Evolutionary conservation across 2,113 vertebrate species (phyloP).

Genomic region (Dromas ardeola): DNA sequence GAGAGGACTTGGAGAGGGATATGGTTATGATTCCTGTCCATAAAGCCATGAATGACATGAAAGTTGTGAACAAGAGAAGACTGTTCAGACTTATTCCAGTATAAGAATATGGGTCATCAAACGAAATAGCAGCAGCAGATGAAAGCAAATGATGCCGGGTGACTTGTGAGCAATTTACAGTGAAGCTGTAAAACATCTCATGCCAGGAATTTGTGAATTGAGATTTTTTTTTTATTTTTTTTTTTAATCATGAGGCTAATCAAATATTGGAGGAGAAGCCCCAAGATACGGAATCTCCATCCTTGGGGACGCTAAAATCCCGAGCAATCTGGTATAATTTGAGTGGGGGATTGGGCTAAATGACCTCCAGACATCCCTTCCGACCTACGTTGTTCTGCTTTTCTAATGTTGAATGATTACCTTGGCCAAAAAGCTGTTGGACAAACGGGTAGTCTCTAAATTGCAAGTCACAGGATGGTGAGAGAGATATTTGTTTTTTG

Average conservation of each 20-base stretch:
- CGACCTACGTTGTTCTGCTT: fast-evolving
- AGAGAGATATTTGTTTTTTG: neutral
- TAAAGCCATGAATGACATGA: neutral
- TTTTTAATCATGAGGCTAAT: neutral
- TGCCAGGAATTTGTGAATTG: neutral
- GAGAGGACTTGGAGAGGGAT: neutral
- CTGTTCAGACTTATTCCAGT: neutral
- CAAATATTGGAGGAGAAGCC: neutral
- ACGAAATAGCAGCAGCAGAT: neutral
- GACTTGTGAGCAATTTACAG: neutral
- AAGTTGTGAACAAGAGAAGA: neutral
- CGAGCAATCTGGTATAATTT: neutral
- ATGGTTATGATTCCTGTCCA: neutral
- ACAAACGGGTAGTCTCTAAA: fast-evolving
- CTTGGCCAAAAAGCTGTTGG: neutral
- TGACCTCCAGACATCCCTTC: neutral
- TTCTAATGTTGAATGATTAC: fast-evolving
- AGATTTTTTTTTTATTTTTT: neutral
- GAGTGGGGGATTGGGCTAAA: neutral
- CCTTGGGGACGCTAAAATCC: neutral
- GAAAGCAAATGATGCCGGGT: neutral
- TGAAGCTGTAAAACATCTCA: neutral
- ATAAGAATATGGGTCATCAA: neutral
- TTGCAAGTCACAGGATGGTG: neutral
- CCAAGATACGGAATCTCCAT: neutral